Evolutionary conservation across 2,888 invertebrate genomes (phyloP).

Genomic region (Agelastica alni): DNA sequence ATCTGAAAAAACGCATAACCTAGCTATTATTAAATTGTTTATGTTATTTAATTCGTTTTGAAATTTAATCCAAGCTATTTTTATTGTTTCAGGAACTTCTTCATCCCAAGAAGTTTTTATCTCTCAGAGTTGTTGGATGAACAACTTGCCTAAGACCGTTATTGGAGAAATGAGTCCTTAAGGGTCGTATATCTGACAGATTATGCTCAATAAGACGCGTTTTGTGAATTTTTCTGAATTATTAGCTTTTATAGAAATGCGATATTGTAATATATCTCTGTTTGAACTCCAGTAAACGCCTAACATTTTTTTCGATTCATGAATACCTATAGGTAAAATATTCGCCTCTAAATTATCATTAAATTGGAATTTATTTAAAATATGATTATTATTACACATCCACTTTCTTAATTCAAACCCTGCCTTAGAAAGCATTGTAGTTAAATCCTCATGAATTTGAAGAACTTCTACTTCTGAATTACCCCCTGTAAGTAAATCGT

Average conservation of each 20-base stretch:
- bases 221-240: conserved; percentile 19
- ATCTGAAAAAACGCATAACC: too few relatives aligned
- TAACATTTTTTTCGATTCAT: conserved; percentile 26
- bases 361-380: conserved; percentile 12
- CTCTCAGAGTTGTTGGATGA: too few relatives aligned
- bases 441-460: conserved; percentile 12
- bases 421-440: too few relatives aligned
- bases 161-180: too few relatives aligned
- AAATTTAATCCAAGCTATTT: too few relatives aligned
- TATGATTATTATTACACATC: conserved; percentile 3
- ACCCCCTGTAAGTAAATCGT: conserved; percentile 37
- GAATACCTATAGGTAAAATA: conserved; percentile 13
- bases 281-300: conserved; percentile 22
- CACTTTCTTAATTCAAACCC: too few relatives aligned
- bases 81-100: too few relatives aligned
- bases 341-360: conserved; percentile 11
- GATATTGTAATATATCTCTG: conserved; percentile 22
- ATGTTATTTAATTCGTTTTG: too few relatives aligned
- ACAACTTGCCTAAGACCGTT: too few relatives aligned
- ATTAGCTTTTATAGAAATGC: background rate
- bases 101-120: too few relatives aligned
- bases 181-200: too few relatives aligned
- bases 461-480: conserved; percentile 15
- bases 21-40: too few relatives aligned
- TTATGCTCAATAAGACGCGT: conserved; percentile 20